Percentiles rank a stretch among this genome's conserved stretches.
Conservation (phyloP, 2,888 invertebrate genomes). For the Drosophila monieri region DNA sequence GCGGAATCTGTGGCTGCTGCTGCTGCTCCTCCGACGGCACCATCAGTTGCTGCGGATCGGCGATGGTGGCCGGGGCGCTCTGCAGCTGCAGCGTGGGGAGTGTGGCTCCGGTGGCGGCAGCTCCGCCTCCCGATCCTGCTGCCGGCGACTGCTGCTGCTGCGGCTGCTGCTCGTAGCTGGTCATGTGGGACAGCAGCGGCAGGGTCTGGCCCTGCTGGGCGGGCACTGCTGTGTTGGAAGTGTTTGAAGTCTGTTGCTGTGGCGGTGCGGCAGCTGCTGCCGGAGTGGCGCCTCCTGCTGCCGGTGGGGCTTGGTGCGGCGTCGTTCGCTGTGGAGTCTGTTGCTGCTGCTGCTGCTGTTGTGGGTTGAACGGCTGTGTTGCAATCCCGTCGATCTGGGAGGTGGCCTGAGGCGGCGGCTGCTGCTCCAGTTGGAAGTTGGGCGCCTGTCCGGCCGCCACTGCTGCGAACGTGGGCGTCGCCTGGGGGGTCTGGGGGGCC, state of each 20-base stretch:
- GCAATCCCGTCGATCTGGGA: conserved; percentile 81
- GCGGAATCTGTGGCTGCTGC: conserved; percentile 56
- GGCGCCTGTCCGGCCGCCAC: conserved; percentile 56
- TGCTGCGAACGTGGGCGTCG: conserved; percentile 70
- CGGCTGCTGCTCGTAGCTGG: conserved; percentile 64
- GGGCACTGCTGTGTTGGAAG: conserved; percentile 60
- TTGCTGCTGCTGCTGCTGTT: conserved; percentile 32
- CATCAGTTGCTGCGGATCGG: conserved; percentile 69
- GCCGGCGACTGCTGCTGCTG: conserved; percentile 38
- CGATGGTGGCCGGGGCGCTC: conserved; percentile 81
- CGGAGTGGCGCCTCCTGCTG: conserved; percentile 26
- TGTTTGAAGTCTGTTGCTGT: conserved; percentile 74
- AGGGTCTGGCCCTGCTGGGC: conserved; percentile 76
- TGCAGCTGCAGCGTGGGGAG: conserved; percentile 59
- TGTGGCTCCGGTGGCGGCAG: conserved; percentile 38
- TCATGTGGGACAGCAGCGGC: conserved; percentile 79
- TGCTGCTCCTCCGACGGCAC: conserved; percentile 42
- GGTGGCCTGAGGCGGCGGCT: conserved; percentile 71
- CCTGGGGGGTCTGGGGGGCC: conserved; percentile 60
- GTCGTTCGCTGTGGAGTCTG: conserved; percentile 43
- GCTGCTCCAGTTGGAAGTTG: conserved; percentile 65
- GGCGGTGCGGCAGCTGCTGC: conserved; percentile 48
- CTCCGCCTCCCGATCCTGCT: conserved; percentile 44
- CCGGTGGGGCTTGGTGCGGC: conserved; percentile 21
- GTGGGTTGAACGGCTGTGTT: conserved; percentile 20